Percentiles rank a stretch among this genome's conserved stretches.
Conservation (phyloP, 2,888 invertebrate species). For the Cephus pygmeus region DNA sequence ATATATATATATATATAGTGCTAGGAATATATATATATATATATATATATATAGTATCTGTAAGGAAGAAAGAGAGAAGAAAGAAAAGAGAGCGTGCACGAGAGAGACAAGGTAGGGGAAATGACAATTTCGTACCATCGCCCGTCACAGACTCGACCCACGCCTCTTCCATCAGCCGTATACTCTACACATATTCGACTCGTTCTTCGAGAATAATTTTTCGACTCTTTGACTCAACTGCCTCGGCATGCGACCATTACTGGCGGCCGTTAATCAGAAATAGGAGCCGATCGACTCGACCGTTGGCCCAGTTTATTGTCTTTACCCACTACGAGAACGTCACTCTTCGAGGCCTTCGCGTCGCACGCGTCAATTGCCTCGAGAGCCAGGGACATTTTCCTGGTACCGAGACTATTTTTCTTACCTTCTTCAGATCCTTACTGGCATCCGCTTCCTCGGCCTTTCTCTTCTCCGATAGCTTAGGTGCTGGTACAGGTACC, state of each 20-base stretch:
- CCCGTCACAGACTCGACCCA: no score
- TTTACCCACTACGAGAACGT: neutral
- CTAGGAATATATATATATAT: neutral
- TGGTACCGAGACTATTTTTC: conserved; percentile 22
- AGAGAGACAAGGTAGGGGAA: conserved; percentile 2
- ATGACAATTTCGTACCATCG: no score
- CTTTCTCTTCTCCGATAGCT: conserved; percentile 81
- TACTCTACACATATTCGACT: no score
- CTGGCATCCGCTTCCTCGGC: conserved; percentile 84
- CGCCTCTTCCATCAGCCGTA: no score
- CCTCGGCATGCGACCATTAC: conserved; percentile 13
- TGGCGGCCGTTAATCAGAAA: conserved; percentile 21
- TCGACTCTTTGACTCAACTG: neutral
- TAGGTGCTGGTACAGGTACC: conserved; percentile 58
- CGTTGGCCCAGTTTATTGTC: neutral
- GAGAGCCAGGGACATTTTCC: neutral
- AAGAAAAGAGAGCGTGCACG: conserved; percentile 9
- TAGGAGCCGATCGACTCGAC: conserved; percentile 16
- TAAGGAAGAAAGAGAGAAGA: conserved; percentile 4
- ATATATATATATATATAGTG: neutral
- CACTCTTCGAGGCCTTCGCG: neutral
- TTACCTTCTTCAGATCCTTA: conserved; percentile 89
- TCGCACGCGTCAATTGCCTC: neutral
- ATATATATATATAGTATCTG: conserved; percentile 5
- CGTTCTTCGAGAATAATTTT: neutral